phyloP scores from a whole-genome alignment of 2,888 invertebrate species.

The Drosophila nigritarsus region DNA sequence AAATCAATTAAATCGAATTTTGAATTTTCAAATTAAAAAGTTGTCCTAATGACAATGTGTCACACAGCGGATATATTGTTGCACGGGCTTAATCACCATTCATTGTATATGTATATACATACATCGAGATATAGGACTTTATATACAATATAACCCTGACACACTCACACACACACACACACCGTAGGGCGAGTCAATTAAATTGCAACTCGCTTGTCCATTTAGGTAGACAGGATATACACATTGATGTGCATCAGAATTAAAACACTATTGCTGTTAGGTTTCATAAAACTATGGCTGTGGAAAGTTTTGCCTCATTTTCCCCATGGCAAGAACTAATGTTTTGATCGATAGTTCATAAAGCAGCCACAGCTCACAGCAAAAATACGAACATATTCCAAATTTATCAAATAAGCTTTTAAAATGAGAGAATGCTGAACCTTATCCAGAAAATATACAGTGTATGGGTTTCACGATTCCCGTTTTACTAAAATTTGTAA shows the following conservation, averaged over 20 bases:
- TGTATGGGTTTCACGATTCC: neutral
- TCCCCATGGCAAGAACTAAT: no score
- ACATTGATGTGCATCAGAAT: conserved; percentile 47
- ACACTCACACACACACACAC: neutral
- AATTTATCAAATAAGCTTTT: neutral
- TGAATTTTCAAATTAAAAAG: conserved; percentile 10
- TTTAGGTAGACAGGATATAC: conserved; percentile 17
- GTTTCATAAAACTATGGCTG: no score
- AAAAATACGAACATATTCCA: neutral
- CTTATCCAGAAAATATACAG: neutral
- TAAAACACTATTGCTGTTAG: no score
- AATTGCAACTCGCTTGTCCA: conserved; percentile 19
- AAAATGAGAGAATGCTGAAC: neutral
- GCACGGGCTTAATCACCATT: conserved; percentile 6
- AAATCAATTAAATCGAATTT: conserved; percentile 19
- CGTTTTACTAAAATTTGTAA: neutral
- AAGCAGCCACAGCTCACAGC: no score
- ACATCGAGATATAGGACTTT: neutral
- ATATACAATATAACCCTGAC: neutral
- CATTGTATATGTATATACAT: neutral
- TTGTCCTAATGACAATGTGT: conserved; percentile 7
- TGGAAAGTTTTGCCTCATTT: no score
- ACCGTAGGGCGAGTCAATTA: conserved; percentile 17
- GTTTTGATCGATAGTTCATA: no score
- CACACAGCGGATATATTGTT: conserved; percentile 14